Evolutionary conservation across 2,888 invertebrate genomes (phyloP), one percentile per base, ranked within the genome.

Genomic region (Odontomyia ornata): DNA sequence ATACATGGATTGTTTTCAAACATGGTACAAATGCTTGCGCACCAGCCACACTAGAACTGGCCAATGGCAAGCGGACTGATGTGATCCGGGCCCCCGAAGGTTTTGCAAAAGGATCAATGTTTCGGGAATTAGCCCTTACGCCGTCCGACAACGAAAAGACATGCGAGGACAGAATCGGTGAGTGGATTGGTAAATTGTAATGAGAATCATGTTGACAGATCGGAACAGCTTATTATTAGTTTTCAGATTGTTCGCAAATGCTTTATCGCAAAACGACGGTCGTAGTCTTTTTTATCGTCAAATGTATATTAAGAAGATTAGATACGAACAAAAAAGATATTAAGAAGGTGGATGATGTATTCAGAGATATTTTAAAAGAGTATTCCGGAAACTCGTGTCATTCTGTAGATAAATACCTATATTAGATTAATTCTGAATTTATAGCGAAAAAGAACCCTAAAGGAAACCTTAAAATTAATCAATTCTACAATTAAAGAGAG

Each of bases 1-100:
- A 78, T 78, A 77, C 77, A 62, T 52, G 47, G 77, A 52, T 75
- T 76, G 77, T 79, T 77, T 78, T 69, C 77, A 77, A 78, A 77
- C 77, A 78, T 62, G 60, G 18, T 46, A 67, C 52, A 69, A 65
- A 77, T 62, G 77, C 57, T 67, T 23, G 56, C 73, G 36, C 28
- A 56, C 56, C 47, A 46, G 60, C 64, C 56, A n/a, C 36, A 13
- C 52, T 56, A 56, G n/a, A 27, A 21, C 18, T 64, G 47, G 64
- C 75, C 75, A 75, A 43, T 36, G 27, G 23, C 18, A 36, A 36
- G 9, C 36, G 36, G 36, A 36, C 36, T 36, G 36, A 36, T 36
- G 36, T 75, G 27, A 62, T 18, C 46, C 46, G 57, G 4, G 13
- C 7, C 13, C n/a, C n/a, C n/a, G n/a, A n/a, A n/a, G 60, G 73